Evolutionary conservation across 2,888 invertebrate species (phyloP).

Genomic region (Gerris lacustris): DNA sequence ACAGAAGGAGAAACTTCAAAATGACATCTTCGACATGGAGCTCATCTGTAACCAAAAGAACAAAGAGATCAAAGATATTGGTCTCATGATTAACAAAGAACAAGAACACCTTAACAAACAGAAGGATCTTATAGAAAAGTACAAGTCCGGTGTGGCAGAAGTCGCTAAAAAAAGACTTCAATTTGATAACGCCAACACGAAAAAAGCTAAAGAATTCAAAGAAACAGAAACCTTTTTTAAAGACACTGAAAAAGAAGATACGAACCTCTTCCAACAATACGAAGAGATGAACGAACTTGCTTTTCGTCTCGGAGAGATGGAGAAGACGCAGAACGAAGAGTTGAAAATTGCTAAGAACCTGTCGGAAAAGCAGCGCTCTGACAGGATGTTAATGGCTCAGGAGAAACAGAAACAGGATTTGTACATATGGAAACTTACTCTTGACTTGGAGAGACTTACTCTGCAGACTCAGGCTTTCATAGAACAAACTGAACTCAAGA

Average conservation of each 20-base stretch:
- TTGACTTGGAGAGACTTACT: background rate
- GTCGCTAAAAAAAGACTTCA: conserved; percentile 1
- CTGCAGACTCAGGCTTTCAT: background rate
- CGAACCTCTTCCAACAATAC: conserved; percentile 16
- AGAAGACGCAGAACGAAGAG: background rate
- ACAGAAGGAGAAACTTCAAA: conserved; percentile 17
- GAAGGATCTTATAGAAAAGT: conserved; percentile 20
- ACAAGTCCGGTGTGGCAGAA: conserved; percentile 13
- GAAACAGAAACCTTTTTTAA: conserved; percentile 18
- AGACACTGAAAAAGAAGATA: conserved; percentile 18
- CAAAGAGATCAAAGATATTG: background rate
- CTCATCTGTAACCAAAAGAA: conserved; percentile 16
- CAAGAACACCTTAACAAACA: conserved; percentile 21
- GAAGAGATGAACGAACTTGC: background rate
- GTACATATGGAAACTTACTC: background rate
- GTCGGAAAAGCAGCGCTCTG: background rate
- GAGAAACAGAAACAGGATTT: conserved; percentile 5
- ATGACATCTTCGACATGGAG: conserved; percentile 15
- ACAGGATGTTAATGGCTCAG: background rate
- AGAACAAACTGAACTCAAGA: conserved; percentile 2
- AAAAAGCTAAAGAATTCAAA: conserved; percentile 21
- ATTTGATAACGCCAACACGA: conserved; percentile 19
- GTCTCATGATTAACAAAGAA: conserved; percentile 11
- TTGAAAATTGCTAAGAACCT: background rate
- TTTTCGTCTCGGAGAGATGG: background rate